phyloP scores from a whole-genome alignment of 2,113 vertebrate genomes.

The Tyrannus savana region DNA sequence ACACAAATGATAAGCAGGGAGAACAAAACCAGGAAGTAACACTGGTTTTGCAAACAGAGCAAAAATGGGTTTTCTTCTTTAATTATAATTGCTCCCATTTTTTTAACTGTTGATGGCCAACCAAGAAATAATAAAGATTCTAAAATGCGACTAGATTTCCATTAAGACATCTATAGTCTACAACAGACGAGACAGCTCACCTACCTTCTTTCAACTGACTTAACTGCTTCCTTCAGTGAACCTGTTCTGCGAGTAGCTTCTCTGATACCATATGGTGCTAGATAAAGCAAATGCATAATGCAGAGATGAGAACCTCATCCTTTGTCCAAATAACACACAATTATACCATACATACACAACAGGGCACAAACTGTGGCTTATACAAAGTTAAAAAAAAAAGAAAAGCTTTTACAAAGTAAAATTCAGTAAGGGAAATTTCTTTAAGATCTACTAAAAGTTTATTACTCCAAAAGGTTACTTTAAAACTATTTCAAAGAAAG shows the following conservation, averaged over 20 bases:
- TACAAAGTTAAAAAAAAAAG: not conserved
- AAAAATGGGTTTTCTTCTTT: not conserved
- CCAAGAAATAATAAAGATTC: not conserved
- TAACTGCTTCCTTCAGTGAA: slow-evolving; percentile 85
- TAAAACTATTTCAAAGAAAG: not conserved
- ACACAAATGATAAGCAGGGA: not conserved
- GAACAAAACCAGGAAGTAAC: not conserved
- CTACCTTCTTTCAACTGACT: slow-evolving; percentile 83
- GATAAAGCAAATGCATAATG: not conserved
- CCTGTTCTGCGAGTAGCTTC: slow-evolving; percentile 94
- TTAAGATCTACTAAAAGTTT: not conserved
- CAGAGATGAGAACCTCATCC: not conserved
- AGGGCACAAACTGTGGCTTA: not conserved
- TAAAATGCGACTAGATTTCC: not conserved
- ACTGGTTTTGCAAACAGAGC: not conserved
- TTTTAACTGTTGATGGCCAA: not conserved
- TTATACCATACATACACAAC: not conserved
- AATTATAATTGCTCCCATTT: not conserved
- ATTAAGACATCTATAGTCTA: not conserved
- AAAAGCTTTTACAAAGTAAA: not conserved
- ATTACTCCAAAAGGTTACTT: not conserved
- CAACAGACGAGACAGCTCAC: not conserved
- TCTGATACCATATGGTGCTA: slow-evolving; percentile 96
- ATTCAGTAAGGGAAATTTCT: not conserved
- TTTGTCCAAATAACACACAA: not conserved